Base-by-base conservation (phyloP, 2,113 vertebrate genomes). In the Phylloscopus trochilus region DNA sequence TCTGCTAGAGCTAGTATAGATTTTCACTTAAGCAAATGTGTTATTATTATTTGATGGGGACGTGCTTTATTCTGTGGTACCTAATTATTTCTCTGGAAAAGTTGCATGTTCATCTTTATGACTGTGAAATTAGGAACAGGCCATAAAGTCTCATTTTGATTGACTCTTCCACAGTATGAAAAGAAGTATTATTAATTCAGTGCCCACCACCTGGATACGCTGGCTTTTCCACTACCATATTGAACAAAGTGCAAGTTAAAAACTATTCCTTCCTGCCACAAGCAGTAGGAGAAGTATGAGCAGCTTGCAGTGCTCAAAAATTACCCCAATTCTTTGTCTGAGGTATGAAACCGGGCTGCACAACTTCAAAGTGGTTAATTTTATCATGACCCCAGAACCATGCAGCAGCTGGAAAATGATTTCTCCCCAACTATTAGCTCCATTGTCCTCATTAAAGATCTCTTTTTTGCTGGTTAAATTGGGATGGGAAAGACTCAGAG, bases 111-210 rank as follows among this genome's bases (percentile, higher is more conserved):
- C 82, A 7, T 89, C 78, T 90, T 87, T 90, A 83, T 63, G 49
- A 88, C 64, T 77, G 82, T 88, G 94, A 94, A 85, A 91, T 95
- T 88, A 90, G 74, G 90, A 90, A 10, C 43, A 83, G 51, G 33
- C 47, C 3, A 1, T 83, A 62, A 94, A 77, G 27, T n/a, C 51
- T 90, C 28, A 28, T 58, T 88, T 80, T 83, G 87, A 95, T 46
- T 53, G 81, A 73, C 27, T 70, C 39, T 80, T 88, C 53, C 49
- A 66, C 67, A 74, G 46, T 62, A 46, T 2, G 1, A 72, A 76
- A 82, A 79, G 58, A 87, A 89, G 59, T 69, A 67, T 9, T 69
- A 67, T 9, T 66, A 66, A 76, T 56, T 85, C 62, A 53, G 35
- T 66, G 49, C 59, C 69, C 44, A 63, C n/a, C 47, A 62, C 35